These are phyloP conservation scores for Drosophila insularis DNA, from an alignment of 1,140 invertebrate genomes.

Conservation along the genomic window DNA sequence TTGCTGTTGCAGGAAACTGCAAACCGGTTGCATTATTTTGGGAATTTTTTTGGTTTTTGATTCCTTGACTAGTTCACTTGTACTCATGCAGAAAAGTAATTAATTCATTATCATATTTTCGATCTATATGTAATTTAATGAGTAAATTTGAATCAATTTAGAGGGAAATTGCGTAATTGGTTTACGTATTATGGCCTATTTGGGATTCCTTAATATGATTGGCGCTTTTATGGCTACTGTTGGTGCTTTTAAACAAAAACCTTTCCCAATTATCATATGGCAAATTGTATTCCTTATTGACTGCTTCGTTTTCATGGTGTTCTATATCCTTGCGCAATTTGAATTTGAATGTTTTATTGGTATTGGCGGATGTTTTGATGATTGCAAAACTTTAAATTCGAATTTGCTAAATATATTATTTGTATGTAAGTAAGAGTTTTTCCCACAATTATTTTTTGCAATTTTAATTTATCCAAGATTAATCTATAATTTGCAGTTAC, in stretches of 20 bases:
- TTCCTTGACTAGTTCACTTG: background rate
- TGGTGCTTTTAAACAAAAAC: background rate
- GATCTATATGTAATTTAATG: background rate
- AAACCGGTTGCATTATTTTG: conserved; percentile 3
- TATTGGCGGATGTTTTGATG: background rate
- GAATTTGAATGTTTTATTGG: background rate
- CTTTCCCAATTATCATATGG: background rate
- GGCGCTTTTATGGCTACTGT: background rate
- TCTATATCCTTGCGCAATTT: background rate
- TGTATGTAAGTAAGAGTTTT: background rate
- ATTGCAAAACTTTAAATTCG: background rate
- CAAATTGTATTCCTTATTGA: background rate
- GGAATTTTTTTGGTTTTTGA: background rate
- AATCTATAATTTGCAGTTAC: background rate
- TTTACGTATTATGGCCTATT: background rate
- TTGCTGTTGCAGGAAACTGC: background rate
- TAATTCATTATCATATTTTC: background rate
- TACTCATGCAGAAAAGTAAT: background rate
- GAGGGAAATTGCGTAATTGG: background rate
- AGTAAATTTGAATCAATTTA: background rate
- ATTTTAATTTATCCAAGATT: background rate
- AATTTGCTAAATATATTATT: too few relatives aligned
- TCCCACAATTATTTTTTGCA: too few relatives aligned
- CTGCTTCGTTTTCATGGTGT: background rate
- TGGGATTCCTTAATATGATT: background rate